These are phyloP conservation scores for Auanema sp. DNA, from an alignment of 2,888 invertebrate species.

Conservation along the genomic window DNA sequence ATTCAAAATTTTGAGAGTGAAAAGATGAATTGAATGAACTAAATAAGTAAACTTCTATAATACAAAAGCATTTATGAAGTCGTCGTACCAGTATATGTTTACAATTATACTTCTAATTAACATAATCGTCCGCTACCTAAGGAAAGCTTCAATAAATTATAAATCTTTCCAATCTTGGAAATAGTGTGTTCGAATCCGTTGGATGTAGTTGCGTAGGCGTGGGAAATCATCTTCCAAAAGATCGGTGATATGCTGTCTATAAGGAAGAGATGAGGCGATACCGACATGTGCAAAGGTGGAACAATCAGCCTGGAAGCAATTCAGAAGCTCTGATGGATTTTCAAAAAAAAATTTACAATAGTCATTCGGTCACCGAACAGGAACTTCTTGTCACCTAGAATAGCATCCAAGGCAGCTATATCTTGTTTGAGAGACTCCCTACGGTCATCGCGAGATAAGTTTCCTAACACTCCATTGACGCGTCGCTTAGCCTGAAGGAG, in stretches of 20 bases:
- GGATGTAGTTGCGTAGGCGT: constrained; percentile 46
- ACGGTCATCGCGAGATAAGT: constrained; percentile 27
- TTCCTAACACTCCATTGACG: constrained; percentile 33
- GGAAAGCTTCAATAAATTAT: background rate
- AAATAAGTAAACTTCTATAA: too few relatives aligned
- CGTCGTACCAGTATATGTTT: too few relatives aligned
- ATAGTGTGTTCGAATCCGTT: constrained; percentile 56
- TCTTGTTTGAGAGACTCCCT: constrained; percentile 78
- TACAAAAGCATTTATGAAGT: too few relatives aligned
- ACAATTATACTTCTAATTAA: too few relatives aligned
- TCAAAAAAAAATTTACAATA: constrained; percentile 74
- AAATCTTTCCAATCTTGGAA: constrained; percentile 54
- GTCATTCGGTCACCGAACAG: constrained; percentile 94
- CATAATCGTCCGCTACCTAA: too few relatives aligned
- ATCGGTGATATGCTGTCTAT: constrained; percentile 53
- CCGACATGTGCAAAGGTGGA: constrained; percentile 57
- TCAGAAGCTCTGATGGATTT: constrained; percentile 6
- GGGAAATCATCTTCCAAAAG: constrained; percentile 58
- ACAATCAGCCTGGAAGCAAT: constrained; percentile 50
- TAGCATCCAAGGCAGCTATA: constrained; percentile 84
- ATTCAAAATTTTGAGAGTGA: too few relatives aligned
- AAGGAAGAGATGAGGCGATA: constrained; percentile 53
- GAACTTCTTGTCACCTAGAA: constrained; percentile 88
- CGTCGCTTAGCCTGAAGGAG: constrained; percentile 26
- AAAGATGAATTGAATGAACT: too few relatives aligned